These are phyloP conservation scores for Anarhynchus alexandrinus DNA, from an alignment of 2,113 vertebrate species.

Conservation along the genomic window DNA sequence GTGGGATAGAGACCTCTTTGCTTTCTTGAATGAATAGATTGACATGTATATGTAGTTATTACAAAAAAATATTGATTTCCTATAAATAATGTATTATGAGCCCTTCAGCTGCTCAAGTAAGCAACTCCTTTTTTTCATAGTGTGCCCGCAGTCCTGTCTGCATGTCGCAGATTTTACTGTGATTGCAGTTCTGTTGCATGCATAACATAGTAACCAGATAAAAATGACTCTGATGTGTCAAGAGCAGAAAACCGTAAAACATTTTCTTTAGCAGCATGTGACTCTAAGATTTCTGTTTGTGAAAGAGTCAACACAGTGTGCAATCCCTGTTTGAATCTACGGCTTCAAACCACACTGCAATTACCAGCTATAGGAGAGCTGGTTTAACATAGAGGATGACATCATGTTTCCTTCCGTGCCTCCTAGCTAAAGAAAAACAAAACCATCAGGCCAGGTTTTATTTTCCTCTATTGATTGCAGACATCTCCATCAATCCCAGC, in stretches of 20 bases:
- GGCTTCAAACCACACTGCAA: neutral
- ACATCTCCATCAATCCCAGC: neutral
- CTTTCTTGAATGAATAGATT: neutral
- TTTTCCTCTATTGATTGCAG: slow-evolving; percentile 2
- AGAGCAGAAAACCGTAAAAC: neutral
- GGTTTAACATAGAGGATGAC: slow-evolving; percentile 5
- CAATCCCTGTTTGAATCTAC: neutral
- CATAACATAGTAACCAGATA: slow-evolving; percentile 16
- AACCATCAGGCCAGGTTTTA: neutral
- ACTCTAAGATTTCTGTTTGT: neutral
- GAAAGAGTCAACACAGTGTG: neutral
- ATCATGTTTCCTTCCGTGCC: neutral
- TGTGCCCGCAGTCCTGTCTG: neutral
- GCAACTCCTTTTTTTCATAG: neutral
- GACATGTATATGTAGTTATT: neutral
- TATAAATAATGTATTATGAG: slow-evolving; percentile 17
- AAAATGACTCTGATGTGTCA: neutral
- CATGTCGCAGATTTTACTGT: neutral
- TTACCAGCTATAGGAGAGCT: neutral
- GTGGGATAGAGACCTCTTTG: neutral
- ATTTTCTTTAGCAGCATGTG: neutral
- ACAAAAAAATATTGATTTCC: slow-evolving; percentile 7
- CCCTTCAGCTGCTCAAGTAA: neutral
- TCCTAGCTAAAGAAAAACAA: neutral
- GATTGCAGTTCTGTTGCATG: neutral